Conservation (phyloP, 2,797 vertebrate genomes). For the Arrhamphus sclerolepis region DNA sequence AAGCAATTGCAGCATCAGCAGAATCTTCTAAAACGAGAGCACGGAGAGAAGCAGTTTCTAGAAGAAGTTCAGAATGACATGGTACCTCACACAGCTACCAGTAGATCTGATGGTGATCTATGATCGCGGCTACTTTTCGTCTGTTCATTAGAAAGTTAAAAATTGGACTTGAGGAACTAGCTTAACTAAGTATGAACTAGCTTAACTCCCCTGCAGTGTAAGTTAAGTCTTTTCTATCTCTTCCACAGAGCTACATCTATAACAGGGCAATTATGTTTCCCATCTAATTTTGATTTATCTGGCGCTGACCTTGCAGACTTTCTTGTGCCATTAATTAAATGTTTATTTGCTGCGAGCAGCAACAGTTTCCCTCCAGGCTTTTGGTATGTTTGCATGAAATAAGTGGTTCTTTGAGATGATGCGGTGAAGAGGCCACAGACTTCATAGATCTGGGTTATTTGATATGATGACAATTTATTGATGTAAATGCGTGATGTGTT, state of each 20-base stretch:
- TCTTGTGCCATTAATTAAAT: not conserved
- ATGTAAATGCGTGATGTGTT: slow-evolving; percentile 10
- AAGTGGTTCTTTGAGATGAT: not conserved
- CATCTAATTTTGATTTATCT: not conserved
- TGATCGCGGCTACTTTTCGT: not conserved
- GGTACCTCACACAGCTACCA: slow-evolving; percentile 10
- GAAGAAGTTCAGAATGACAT: no score
- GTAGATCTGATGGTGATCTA: slow-evolving; percentile 6
- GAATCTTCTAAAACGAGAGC: no score
- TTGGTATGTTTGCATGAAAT: slow-evolving; percentile 12
- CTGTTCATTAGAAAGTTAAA: slow-evolving; percentile 8
- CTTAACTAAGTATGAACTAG: slow-evolving; percentile 3
- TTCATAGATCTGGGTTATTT: slow-evolving; percentile 4
- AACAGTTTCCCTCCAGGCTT: slow-evolving; percentile 4
- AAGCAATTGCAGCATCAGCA: no score
- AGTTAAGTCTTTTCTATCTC: slow-evolving; percentile 6
- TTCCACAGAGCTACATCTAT: slow-evolving; percentile 3
- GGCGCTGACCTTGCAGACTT: not conserved
- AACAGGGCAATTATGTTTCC: slow-evolving; percentile 5
- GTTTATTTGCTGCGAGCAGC: not conserved
- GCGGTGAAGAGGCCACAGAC: not conserved
- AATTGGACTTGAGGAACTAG: slow-evolving; percentile 7
- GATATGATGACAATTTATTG: slow-evolving; percentile 12
- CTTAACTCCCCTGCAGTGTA: slow-evolving; percentile 4
- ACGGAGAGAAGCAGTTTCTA: no score